phyloP scores from a whole-genome alignment of 1,140 invertebrate genomes.

The Pseudomyrmex pallidus region DNA sequence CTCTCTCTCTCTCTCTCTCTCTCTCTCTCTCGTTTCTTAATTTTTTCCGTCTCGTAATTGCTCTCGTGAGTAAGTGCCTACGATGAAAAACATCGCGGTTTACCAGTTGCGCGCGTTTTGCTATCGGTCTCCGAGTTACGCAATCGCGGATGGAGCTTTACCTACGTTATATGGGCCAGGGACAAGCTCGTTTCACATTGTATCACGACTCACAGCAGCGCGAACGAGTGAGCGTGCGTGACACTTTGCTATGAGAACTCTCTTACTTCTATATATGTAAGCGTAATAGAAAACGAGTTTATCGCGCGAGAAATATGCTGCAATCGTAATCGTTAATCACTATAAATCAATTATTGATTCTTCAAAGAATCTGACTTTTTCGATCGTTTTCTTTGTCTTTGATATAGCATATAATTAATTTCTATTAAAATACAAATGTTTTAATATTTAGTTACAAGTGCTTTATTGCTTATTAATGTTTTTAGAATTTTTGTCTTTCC shows the following conservation, averaged over 20 bases:
- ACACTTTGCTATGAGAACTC: conserved; percentile 10
- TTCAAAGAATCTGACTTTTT: not conserved
- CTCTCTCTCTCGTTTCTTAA: conserved; percentile 16
- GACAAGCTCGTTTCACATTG: conserved; percentile 72
- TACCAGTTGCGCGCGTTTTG: conserved; percentile 64
- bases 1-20: conserved; percentile 1
- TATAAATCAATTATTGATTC: not conserved
- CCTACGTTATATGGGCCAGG: conserved; percentile 78
- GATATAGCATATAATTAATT: not conserved
- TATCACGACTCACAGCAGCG: conserved; percentile 43
- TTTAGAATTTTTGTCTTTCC: not conserved
- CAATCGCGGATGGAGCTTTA: conserved; percentile 76
- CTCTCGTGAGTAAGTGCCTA: not conserved
- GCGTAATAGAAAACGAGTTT: conserved; percentile 1
- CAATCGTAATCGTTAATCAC: not conserved
- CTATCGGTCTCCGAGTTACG: conserved; percentile 72
- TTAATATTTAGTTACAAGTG: no score
- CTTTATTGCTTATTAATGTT: not conserved
- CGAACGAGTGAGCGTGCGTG: conserved; percentile 13
- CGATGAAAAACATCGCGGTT: conserved; percentile 20
- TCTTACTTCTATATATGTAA: conserved; percentile 31
- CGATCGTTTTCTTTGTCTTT: conserved; percentile 1
- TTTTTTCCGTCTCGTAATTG: conserved; percentile 25
- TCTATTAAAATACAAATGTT: no score
- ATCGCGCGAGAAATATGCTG: not conserved